These are phyloP conservation scores for Rhyacichthys aspro DNA, from an alignment of 2,797 vertebrate genomes.

Conservation along the genomic window DNA sequence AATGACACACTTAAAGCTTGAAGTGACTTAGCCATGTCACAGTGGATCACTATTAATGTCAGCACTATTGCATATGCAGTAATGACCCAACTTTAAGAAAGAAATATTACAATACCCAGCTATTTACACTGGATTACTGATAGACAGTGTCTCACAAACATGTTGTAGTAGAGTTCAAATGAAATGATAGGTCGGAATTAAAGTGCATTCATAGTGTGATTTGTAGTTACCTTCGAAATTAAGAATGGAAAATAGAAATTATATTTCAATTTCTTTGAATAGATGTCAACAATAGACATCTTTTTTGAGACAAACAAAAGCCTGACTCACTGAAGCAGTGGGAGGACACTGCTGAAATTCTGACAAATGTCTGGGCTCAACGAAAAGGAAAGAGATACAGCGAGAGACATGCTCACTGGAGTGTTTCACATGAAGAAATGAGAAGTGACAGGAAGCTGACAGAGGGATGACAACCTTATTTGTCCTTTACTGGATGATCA, in stretches of 20 bases:
- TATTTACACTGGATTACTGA: slow-evolving; percentile 14
- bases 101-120: slow-evolving; percentile 25
- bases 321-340: slow-evolving; percentile 50
- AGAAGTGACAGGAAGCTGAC: slow-evolving; percentile 80
- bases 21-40: slow-evolving; percentile 47
- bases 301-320: slow-evolving; percentile 43
- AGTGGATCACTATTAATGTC: slow-evolving; percentile 56
- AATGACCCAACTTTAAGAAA: slow-evolving; percentile 38
- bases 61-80: slow-evolving; percentile 36
- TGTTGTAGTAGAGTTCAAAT: slow-evolving; percentile 24
- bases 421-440: slow-evolving; percentile 72
- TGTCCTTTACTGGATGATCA: slow-evolving; percentile 80
- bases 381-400: slow-evolving; percentile 50
- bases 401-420: slow-evolving; percentile 64
- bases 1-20: slow-evolving; percentile 53
- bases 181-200: slow-evolving; percentile 19
- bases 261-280: slow-evolving; percentile 26
- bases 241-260: slow-evolving; percentile 21
- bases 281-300: slow-evolving; percentile 30
- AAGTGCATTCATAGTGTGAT: slow-evolving; percentile 29
- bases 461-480: slow-evolving; percentile 79
- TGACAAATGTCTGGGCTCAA: slow-evolving; percentile 68
- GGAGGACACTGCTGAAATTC: slow-evolving; percentile 61
- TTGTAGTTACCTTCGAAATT: slow-evolving; percentile 23
- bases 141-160: background rate